Percentiles rank a stretch among this genome's conserved stretches.
Conservation (phyloP, 2,888 invertebrate genomes). For the Halictus quadricinctus region DNA sequence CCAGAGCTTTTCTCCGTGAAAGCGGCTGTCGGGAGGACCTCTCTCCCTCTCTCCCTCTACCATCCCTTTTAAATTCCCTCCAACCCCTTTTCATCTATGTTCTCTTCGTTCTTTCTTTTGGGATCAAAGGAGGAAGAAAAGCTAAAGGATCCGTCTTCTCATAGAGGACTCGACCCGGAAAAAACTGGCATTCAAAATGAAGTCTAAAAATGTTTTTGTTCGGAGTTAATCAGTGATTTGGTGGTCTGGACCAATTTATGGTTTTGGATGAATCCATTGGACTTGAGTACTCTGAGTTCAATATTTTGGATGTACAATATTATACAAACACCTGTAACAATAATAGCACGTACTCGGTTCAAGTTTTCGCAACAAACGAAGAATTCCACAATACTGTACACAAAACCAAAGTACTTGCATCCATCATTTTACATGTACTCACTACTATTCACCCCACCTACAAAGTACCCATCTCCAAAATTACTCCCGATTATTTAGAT, state of each 20-base stretch:
- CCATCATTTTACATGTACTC: too few relatives aligned
- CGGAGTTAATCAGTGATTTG: not conserved
- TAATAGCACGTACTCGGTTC: too few relatives aligned
- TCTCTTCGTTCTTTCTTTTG: not conserved
- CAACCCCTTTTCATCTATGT: not conserved
- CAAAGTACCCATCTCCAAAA: too few relatives aligned
- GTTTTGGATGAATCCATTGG: too few relatives aligned
- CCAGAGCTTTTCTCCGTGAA: conserved; percentile 57
- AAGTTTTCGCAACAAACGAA: too few relatives aligned
- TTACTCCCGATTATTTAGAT: too few relatives aligned
- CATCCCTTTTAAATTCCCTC: not conserved
- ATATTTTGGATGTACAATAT: too few relatives aligned
- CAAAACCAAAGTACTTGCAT: too few relatives aligned
- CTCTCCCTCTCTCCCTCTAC: not conserved
- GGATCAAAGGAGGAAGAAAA: not conserved
- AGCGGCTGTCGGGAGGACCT: conserved; percentile 22
- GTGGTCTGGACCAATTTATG: not conserved
- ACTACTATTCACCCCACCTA: too few relatives aligned
- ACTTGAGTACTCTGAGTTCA: too few relatives aligned
- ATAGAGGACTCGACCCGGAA: not conserved
- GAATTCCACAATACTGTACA: too few relatives aligned
- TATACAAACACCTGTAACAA: too few relatives aligned
- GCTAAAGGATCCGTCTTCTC: not conserved
- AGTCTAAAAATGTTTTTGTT: not conserved
- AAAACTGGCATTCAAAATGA: not conserved